Evolutionary conservation across 2,888 invertebrate species (phyloP), one percentile per base, ranked within the genome.

Genomic region (Acanthoscelides obtectus): DNA sequence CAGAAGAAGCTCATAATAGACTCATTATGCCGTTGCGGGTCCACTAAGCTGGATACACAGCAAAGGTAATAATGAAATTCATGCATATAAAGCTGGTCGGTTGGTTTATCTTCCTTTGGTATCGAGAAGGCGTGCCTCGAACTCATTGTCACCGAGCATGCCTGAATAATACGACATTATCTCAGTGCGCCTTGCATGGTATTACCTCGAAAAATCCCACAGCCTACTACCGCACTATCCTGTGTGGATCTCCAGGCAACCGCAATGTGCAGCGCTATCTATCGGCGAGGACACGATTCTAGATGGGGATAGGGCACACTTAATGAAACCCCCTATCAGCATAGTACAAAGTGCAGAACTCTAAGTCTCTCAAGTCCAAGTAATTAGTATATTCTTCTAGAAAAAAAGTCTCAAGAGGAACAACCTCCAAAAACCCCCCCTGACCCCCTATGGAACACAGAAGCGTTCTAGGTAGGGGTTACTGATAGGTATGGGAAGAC

Each of bases 141-240:
- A 80, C 82, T 84, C 83, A 84, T 84, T 84, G 84, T 84, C 84
- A 83, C 83, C 79, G 81, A 78, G 80, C 83, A 83, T 84, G 81
- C 83, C 82, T 84, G 83, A 83, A 84, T 84, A 84, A 84, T 83
- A 81, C 83, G 81, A 82, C 82, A 82, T 78, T 83, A 83, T 83
- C 82, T 80, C 73, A 69, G 71, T 45, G 45, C 17, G 45, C 45
- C 45, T 45, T 45, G 45, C 45, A 45, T 17, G 1, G 12, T 45
- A 17, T 17, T 45, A 45, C 45, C 45, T 45, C 45, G 45, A 80
- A 80, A 80, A 79, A 78, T 75, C 72, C 75, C 72, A 72, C 72
- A 75, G 75, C 76, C 74, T 64, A 74, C 73, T 67, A 68, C 27
- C 12, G 45, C 45, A 45, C 45, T 71, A 73, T 72, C 70, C 72